Base-by-base conservation (phyloP, 2,888 invertebrate species). In the Brenthis hecate region DNA sequence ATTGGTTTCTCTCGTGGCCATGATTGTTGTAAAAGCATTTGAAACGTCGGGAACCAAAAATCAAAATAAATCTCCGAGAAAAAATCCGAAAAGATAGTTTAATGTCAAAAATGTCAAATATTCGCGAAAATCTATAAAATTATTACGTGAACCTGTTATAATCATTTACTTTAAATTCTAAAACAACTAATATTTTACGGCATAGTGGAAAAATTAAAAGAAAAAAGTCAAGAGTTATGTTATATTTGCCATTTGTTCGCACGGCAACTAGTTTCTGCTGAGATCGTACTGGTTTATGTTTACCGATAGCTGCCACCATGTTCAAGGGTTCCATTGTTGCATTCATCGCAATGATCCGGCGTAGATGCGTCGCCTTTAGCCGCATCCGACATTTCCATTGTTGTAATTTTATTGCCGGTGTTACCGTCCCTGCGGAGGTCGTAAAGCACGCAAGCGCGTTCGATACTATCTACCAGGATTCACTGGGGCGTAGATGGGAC, bases 371-470 rank as follows among this genome's bases (percentile, higher is more conserved):
- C 87, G 87, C 84, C 86, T 88, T 87, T 89, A 87, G 89, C 86
- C 87, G 86, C 89, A 89, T 91, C 88, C 86, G 86, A 87, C 90
- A 84, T 85, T 89, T 87, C 90, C 92, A 92, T 92, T 92, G 92
- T 92, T 92, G 89, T 85, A 78, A 86, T 89, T 92, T 92, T 92
- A 92, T 91, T 86, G 91, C 89, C 80, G 89, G 91, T 92, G 89
- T 91, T 91, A 90, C 89, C 85, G 91, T 89, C 88, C 81, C 86
- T 84, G 86, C 84, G 85, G 82, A 77, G 87, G 80, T 90, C 91
- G 87, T 92, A 92, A 92, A 92, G 81, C 83, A 89, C 81, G 86
- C 87, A 81, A 83, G 84, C 82, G 86, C 88, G 80, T 85, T 87
- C 89, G 91, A 89, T 89, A 89, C 88, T 85, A 86, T 88, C 86